These are phyloP conservation scores for Antedon bifida DNA, from an alignment of 35 echinoderm and acorn worm genomes.

Conservation along the genomic window DNA sequence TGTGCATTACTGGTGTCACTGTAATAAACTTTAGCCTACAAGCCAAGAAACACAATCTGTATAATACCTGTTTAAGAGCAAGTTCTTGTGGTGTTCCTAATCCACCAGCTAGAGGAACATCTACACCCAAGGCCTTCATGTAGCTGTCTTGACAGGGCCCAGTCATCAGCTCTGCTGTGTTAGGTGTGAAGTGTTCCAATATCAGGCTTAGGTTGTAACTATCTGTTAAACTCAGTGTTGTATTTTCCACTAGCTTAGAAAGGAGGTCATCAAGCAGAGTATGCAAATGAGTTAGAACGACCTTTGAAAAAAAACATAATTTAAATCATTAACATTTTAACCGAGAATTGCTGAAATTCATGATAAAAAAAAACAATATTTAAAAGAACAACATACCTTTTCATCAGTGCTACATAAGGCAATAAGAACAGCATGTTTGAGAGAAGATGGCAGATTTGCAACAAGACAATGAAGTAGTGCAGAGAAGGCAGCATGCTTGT, in stretches of 20 bases:
- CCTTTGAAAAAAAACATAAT: not conserved
- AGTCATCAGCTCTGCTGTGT: constrained; percentile 30
- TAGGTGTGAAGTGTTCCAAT: constrained; percentile 36
- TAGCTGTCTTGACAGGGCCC: not conserved
- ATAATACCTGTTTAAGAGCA: constrained; percentile 41
- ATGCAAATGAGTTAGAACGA: not conserved
- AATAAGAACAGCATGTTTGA: not conserved
- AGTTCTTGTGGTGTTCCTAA: constrained; percentile 19
- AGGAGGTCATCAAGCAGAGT: not conserved
- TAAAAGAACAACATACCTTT: not conserved
- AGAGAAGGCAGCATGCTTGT: not conserved
- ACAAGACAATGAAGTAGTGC: not conserved
- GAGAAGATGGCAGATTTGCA: not conserved
- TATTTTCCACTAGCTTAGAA: not conserved
- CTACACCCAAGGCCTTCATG: not conserved
- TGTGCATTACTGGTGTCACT: too few species aligned
- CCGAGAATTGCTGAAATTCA: too few species aligned
- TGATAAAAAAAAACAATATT: too few species aligned
- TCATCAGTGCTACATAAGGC: not conserved
- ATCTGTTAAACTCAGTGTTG: not conserved
- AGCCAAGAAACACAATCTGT: not conserved
- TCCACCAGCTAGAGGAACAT: not conserved
- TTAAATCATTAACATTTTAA: too few species aligned
- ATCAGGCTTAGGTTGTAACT: constrained; percentile 8
- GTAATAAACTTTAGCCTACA: not conserved